Percentiles rank a stretch among this genome's conserved stretches.
Conservation (phyloP, 2,113 vertebrate species). For the Sylvietta virens region DNA sequence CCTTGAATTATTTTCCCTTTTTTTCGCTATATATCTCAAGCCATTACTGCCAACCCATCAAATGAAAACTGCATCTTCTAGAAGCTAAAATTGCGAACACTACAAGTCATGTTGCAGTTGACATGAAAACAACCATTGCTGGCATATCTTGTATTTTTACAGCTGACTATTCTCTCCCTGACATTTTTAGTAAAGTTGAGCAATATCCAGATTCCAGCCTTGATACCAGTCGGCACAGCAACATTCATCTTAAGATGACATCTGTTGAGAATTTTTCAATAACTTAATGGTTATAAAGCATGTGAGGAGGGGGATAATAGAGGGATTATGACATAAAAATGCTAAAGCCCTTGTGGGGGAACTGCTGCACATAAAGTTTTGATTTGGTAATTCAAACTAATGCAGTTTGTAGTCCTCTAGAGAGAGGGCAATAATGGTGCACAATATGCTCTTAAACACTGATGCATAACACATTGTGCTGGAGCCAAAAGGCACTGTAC, state of each 20-base stretch:
- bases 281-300: slow-evolving; percentile 81
- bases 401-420: slow-evolving; percentile 81
- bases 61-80: slow-evolving; percentile 37
- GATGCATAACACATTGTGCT: slow-evolving; percentile 82
- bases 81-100: slow-evolving; percentile 42
- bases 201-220: slow-evolving; percentile 81
- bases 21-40: neutral
- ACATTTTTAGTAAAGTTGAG: slow-evolving; percentile 76
- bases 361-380: slow-evolving; percentile 76
- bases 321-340: slow-evolving; percentile 86
- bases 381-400: slow-evolving; percentile 84
- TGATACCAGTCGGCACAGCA: slow-evolving; percentile 75
- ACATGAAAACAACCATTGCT: slow-evolving; percentile 67
- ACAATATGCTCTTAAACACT: slow-evolving; percentile 80
- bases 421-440: slow-evolving; percentile 78
- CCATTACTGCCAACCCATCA: slow-evolving; percentile 21
- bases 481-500: slow-evolving; percentile 78
- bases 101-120: slow-evolving; percentile 64
- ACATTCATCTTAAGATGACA: slow-evolving; percentile 89
- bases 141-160: slow-evolving; percentile 76
- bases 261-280: slow-evolving; percentile 87
- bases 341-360: slow-evolving; percentile 77
- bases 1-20: slow-evolving; percentile 12
- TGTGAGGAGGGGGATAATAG: slow-evolving; percentile 68
- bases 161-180: slow-evolving; percentile 77